Evolutionary conservation across 2,888 invertebrate species (phyloP).

Genomic region (Cephalotes varians): DNA sequence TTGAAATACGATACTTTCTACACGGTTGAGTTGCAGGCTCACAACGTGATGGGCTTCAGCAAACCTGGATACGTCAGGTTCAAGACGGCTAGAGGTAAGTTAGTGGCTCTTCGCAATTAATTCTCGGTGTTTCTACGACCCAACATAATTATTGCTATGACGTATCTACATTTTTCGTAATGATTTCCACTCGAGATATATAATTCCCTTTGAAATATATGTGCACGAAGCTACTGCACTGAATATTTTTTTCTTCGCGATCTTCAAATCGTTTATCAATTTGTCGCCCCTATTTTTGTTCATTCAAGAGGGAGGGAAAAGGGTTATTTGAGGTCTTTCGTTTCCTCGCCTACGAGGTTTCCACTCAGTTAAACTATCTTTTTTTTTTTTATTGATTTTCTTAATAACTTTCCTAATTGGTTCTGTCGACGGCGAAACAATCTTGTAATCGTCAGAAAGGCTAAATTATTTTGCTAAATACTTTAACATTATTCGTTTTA

Average conservation of each 20-base stretch:
- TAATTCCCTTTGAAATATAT: conserved; percentile 61
- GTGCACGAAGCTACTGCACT: conserved; percentile 74
- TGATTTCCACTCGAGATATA: conserved; percentile 62
- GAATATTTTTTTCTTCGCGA: conserved; percentile 62
- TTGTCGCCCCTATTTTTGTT: conserved; percentile 67
- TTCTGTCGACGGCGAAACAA: conserved; percentile 26
- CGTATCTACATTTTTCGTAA: conserved; percentile 50
- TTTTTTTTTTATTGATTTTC: conserved; percentile 24
- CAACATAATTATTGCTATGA: conserved; percentile 55
- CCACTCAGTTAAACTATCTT: conserved; percentile 17
- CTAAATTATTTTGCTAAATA: conserved; percentile 15
- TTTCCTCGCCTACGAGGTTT: conserved; percentile 25
- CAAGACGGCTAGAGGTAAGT: conserved; percentile 96
- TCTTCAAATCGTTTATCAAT: conserved; percentile 66
- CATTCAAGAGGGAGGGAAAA: conserved; percentile 70
- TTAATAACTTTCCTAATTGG: conserved; percentile 17
- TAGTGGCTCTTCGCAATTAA: conserved; percentile 11
- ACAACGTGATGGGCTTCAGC: conserved; percentile 94
- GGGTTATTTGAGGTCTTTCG: conserved; percentile 70
- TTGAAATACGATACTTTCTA: conserved; percentile 94
- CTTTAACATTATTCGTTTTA: neutral
- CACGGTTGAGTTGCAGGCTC: conserved; percentile 93
- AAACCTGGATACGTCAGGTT: conserved; percentile 92
- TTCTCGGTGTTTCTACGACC: conserved; percentile 51
- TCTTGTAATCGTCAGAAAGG: conserved; percentile 43